A percentile compares a stretch with the other conserved stretches of the same genome.
These are phyloP conservation scores for Thamnaconus septentrionalis DNA, from an alignment of 2,113 vertebrate species.

Conservation along the genomic window DNA sequence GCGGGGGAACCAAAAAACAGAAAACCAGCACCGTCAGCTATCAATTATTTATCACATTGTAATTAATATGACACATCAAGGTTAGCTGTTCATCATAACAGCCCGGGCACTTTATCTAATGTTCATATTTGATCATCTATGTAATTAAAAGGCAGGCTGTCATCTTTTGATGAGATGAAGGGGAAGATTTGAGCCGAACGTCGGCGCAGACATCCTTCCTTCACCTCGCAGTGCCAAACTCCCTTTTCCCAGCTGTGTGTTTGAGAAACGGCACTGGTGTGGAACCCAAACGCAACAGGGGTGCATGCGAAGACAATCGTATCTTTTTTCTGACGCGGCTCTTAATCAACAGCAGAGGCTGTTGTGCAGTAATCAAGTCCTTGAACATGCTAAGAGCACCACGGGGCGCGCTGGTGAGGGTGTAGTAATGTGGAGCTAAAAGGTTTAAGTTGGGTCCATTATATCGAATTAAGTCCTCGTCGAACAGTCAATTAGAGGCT, in stretches of 20 bases:
- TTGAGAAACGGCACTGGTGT: no score
- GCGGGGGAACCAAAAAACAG: conserved; percentile 7
- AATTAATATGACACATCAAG: conserved; percentile 35
- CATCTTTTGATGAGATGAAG: not conserved
- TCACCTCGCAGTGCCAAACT: not conserved
- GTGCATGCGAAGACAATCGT: not conserved
- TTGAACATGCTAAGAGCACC: conserved; percentile 12
- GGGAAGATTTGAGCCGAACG: no score
- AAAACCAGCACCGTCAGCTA: not conserved
- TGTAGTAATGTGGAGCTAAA: conserved; percentile 9
- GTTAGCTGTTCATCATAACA: conserved; percentile 34
- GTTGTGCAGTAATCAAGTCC: conserved; percentile 2
- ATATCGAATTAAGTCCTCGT: conserved; percentile 38
- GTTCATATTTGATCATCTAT: conserved; percentile 24
- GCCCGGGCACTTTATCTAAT: conserved; percentile 21
- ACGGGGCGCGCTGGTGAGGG: not conserved
- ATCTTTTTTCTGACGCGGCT: no score
- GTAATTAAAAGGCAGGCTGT: conserved; percentile 2
- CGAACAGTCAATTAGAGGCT: conserved; percentile 31
- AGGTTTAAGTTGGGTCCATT: conserved; percentile 24
- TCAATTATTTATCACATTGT: conserved; percentile 31
- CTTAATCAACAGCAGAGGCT: not conserved
- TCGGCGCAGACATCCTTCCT: not conserved
- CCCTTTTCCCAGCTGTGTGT: not conserved
- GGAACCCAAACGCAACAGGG: not conserved